Evolutionary conservation across 2,888 invertebrate species (phyloP).

Genomic region (Tipula vernalis): DNA sequence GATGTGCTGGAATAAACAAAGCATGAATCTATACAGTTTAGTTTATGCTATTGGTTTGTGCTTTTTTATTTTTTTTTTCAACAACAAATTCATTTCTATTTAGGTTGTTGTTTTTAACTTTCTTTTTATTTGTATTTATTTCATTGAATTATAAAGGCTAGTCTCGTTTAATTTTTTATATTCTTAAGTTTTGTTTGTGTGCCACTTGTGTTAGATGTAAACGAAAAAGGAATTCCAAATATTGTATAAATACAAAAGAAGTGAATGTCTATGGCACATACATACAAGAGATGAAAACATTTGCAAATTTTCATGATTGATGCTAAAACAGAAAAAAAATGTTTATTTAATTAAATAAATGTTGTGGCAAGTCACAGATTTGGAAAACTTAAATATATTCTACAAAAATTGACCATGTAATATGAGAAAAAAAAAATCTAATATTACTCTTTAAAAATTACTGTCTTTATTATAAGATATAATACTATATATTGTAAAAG

Average conservation of each 20-base stretch:
- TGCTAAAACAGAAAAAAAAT: background rate
- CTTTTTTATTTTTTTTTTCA: background rate
- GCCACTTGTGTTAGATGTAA: background rate
- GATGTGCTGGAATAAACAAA: background rate
- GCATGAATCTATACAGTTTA: background rate
- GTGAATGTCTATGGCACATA: background rate
- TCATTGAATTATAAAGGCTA: background rate
- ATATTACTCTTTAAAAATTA: background rate
- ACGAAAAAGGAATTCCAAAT: background rate
- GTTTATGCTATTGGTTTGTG: background rate
- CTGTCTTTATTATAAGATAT: background rate
- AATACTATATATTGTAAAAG: background rate
- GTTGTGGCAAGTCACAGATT: background rate
- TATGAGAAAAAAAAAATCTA: background rate
- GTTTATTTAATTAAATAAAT: background rate
- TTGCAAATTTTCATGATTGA: background rate
- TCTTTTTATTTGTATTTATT: background rate
- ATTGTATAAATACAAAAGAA: background rate
- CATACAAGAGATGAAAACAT: background rate
- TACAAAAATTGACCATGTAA: background rate
- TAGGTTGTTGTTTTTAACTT: background rate
- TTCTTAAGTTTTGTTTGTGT: background rate
- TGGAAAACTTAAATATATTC: background rate
- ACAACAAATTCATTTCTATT: background rate
- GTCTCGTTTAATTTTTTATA: background rate